Evolutionary conservation across 2,888 invertebrate species (phyloP).

Genomic region (Sepioteuthis lessoniana): DNA sequence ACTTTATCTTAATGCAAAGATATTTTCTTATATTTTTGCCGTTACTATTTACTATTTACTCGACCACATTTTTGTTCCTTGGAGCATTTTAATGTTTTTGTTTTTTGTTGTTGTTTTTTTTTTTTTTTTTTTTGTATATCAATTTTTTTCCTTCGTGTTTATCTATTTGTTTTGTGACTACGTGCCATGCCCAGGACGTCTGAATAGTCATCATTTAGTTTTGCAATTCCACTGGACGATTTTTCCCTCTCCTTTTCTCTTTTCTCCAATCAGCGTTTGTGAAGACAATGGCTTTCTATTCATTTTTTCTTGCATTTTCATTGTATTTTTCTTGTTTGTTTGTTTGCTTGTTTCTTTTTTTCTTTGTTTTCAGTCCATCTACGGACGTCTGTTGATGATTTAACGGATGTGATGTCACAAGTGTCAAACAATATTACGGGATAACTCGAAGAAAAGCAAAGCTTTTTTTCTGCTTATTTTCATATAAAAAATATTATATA

Average conservation of each 20-base stretch:
- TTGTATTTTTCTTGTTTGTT: not conserved
- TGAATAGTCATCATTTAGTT: not conserved
- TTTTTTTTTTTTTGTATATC: too few species aligned
- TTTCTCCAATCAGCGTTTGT: not conserved
- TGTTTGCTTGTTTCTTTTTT: too few species aligned
- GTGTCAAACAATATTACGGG: conserved; percentile 33
- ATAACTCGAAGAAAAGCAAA: not conserved
- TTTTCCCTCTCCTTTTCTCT: not conserved
- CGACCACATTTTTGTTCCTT: not conserved
- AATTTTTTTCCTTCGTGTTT: too few species aligned
- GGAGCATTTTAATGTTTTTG: not conserved
- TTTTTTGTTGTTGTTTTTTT: too few species aligned
- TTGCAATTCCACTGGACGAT: not conserved
- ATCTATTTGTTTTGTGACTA: not conserved
- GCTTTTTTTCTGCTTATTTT: not conserved
- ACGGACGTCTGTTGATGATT: not conserved
- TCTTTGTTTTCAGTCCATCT: not conserved
- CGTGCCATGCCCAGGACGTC: not conserved
- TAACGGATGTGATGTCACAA: conserved; percentile 33
- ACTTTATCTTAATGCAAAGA: not conserved
- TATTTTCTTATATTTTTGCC: not conserved
- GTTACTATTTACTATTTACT: not conserved
- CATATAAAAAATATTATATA: not conserved
- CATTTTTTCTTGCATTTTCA: not conserved
- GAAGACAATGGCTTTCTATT: conserved; percentile 5